Base-by-base conservation (phyloP, 2,113 vertebrate species). In the Thalassoma bifasciatum region DNA sequence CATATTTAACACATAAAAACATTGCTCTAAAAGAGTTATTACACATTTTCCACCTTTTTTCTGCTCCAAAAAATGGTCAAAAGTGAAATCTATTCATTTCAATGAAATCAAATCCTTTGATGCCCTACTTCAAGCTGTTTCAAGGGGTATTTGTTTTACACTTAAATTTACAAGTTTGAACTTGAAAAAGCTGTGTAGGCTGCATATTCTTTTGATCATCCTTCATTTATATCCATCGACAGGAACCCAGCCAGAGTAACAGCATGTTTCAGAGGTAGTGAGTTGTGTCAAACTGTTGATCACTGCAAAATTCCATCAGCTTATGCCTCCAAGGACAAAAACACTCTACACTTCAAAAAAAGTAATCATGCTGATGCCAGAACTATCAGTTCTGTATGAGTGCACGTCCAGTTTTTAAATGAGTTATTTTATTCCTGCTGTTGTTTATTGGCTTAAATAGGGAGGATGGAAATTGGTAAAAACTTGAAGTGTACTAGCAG, bases 141-240 rank as follows among this genome's bases (percentile, higher is more conserved):
- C 66, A 60, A 66, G 13, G 37, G n/a, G 44, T 44, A 40, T 40
- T 17, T 17, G 38, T 58, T 19, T 54, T 46, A 78, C 64, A 54
- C 44, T 52, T 36, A 57, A 58, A 68, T 76, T 50, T 66, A 65
- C 66, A 24, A 42, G 24, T 36, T 21, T 24, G 62, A 73, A 73
- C 63, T 58, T 66, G 42, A 59, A 46, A 66, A 73, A 76, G 42
- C 13, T 23, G 21, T 50, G 19, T 61, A 50, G 23, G 60, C 59
- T 58, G 34, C 50, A 77, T 9, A 42, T 21, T 53, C 57, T 79
- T 82, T 77, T 82, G 42, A 72, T 72, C 69, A 75, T 66, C 64
- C 17, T 40, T 60, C 21, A 62, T 57, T 72, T 68, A 44, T 49
- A 75, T 53, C 51, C 34, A 59, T 21, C 42, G 22, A 83, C 51